phyloP scores from a whole-genome alignment of 2,888 invertebrate genomes.

The Crocallis elinguaria region DNA sequence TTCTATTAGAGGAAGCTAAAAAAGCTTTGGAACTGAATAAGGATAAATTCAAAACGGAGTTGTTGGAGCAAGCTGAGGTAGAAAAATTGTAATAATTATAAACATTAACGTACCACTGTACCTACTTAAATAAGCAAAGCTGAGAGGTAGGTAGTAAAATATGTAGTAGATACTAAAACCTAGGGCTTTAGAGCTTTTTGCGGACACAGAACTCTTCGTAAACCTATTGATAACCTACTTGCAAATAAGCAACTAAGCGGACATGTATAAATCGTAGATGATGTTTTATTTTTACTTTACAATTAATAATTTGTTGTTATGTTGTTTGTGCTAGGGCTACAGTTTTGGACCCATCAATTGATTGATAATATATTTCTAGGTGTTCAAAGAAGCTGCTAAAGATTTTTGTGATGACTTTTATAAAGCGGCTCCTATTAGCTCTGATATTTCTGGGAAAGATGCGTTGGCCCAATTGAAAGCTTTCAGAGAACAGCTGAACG shows the following conservation, averaged over 20 bases:
- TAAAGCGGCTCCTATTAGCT: constrained; percentile 86
- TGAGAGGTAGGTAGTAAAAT: no score
- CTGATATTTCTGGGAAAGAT: constrained; percentile 83
- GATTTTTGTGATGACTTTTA: constrained; percentile 89
- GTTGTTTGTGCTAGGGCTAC: no score
- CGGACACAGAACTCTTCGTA: no score
- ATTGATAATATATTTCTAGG: constrained; percentile 64
- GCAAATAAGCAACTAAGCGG: no score
- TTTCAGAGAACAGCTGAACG: constrained; percentile 81
- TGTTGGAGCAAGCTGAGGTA: constrained; percentile 89
- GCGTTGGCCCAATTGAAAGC: constrained; percentile 84
- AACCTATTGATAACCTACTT: no score
- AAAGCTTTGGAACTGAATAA: constrained; percentile 89
- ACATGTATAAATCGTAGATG: no score
- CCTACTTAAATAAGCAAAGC: background rate
- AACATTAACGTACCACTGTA: no score
- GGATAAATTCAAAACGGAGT: constrained; percentile 88
- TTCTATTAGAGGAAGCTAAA: constrained; percentile 88
- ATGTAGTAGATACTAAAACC: no score
- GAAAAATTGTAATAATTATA: background rate
- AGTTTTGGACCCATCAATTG: no score
- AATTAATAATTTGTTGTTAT: no score
- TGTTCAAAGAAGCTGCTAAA: constrained; percentile 88
- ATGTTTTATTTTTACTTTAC: no score
- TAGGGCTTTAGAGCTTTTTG: no score